These are phyloP conservation scores for Acronicta psi DNA, from an alignment of 2,888 invertebrate species.

Conservation along the genomic window DNA sequence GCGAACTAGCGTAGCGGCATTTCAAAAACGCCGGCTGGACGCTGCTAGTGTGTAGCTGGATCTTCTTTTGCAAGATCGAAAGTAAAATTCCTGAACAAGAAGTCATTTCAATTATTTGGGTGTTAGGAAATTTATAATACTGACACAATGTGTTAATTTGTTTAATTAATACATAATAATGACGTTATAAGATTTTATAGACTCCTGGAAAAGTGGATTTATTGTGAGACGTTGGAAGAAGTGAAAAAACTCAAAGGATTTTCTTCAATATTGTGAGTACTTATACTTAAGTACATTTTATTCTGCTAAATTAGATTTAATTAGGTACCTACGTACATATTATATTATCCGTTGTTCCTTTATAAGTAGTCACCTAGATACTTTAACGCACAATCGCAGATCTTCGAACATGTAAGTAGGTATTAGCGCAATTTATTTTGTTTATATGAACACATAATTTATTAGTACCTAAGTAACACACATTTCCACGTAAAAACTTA, in stretches of 20 bases:
- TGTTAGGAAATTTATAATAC: conserved; percentile 8
- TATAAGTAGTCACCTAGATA: too few relatives aligned
- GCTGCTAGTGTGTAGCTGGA: conserved; percentile 48
- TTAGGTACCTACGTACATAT: too few relatives aligned
- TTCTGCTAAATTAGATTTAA: too few relatives aligned
- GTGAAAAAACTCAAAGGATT: conserved; percentile 39
- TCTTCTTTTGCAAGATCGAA: conserved; percentile 50
- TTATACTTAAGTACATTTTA: not conserved
- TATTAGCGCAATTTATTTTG: too few relatives aligned
- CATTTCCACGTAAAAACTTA: too few relatives aligned
- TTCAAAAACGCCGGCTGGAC: conserved; percentile 71
- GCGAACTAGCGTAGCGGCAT: conserved; percentile 49
- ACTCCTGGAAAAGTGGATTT: conserved; percentile 31
- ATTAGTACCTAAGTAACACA: too few relatives aligned
- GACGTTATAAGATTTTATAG: conserved; percentile 2
- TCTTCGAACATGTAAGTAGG: too few relatives aligned
- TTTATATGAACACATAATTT: too few relatives aligned
- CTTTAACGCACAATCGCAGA: too few relatives aligned
- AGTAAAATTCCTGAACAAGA: conserved; percentile 56
- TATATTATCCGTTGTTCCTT: too few relatives aligned
- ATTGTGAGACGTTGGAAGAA: conserved; percentile 36
- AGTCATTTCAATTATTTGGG: conserved; percentile 27
- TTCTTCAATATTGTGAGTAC: conserved; percentile 46
- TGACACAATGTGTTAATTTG: not conserved
- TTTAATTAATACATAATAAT: conserved; percentile 10